Conservation (phyloP, 1,140 invertebrate genomes). For the Drosophila mojavensis region DNA sequence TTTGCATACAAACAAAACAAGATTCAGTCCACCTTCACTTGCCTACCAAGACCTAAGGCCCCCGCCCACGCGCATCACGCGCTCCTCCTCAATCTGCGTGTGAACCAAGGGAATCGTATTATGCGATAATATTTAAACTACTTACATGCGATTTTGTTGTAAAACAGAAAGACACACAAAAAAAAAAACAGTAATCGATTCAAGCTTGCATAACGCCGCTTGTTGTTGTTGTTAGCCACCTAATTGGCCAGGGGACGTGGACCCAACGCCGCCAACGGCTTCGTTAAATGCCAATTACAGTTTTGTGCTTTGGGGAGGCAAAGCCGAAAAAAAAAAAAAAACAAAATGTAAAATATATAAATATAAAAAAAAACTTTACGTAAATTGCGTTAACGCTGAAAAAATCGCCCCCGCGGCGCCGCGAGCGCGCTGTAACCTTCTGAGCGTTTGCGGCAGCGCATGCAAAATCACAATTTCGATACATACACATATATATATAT, state of each 20-base stretch:
- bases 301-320: constrained; percentile 26
- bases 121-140: constrained; percentile 52
- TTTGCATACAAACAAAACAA: constrained; percentile 72
- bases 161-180: neutral
- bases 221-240: constrained; percentile 3
- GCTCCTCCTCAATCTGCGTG: constrained; percentile 10
- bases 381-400: constrained; percentile 34
- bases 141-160: constrained; percentile 34
- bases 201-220: constrained; percentile 57
- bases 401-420: constrained; percentile 1
- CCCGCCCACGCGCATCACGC: neutral
- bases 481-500: too few relatives aligned
- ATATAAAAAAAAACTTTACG: constrained; percentile 22
- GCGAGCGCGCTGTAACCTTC: constrained; percentile 60
- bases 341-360: neutral
- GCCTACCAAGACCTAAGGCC: neutral
- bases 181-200: constrained; percentile 49
- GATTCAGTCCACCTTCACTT: constrained; percentile 3
- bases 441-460: constrained; percentile 63
- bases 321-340: neutral
- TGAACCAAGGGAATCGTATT: constrained; percentile 40
- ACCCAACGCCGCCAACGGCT: constrained; percentile 4
- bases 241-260: constrained; percentile 30
- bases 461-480: constrained; percentile 58
- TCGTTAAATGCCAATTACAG: constrained; percentile 43